phyloP scores from a whole-genome alignment of 2,888 invertebrate genomes.

The Elysia crispata region DNA sequence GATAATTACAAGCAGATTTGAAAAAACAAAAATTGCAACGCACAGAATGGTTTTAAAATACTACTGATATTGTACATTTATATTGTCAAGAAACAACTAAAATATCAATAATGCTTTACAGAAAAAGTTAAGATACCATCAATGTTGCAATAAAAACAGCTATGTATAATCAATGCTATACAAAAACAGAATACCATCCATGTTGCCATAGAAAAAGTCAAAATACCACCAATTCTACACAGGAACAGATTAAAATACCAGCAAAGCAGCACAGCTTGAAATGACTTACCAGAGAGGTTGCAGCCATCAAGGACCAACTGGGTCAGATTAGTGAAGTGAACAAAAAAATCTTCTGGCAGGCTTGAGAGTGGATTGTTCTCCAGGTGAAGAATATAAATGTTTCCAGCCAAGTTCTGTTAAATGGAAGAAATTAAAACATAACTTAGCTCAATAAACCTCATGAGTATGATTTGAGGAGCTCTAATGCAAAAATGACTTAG shows the following conservation, averaged over 20 bases:
- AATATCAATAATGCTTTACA: too few relatives aligned
- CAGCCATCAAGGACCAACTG: conserved; percentile 40
- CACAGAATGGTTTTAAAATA: too few relatives aligned
- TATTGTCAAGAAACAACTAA: too few relatives aligned
- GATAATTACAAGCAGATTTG: too few relatives aligned
- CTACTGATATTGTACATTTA: too few relatives aligned
- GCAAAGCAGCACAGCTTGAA: background rate
- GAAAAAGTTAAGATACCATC: background rate
- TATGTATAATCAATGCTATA: too few relatives aligned
- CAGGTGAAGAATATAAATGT: conserved; percentile 58
- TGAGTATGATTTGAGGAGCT: too few relatives aligned
- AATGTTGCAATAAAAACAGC: background rate
- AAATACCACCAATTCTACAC: background rate
- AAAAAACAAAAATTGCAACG: too few relatives aligned
- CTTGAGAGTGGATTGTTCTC: conserved; percentile 57
- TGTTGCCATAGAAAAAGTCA: background rate
- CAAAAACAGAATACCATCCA: too few relatives aligned
- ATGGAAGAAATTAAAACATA: background rate
- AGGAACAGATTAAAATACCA: background rate
- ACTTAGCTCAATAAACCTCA: too few relatives aligned
- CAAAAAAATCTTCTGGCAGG: conserved; percentile 51
- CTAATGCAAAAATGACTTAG: too few relatives aligned
- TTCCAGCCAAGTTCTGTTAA: conserved; percentile 50
- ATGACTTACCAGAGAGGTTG: conserved; percentile 22
- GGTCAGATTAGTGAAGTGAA: conserved; percentile 41